A percentile compares a stretch with the other conserved stretches of the same genome.
Conservation (phyloP, 2,113 vertebrate species). For the Gambusia holbrooki region DNA sequence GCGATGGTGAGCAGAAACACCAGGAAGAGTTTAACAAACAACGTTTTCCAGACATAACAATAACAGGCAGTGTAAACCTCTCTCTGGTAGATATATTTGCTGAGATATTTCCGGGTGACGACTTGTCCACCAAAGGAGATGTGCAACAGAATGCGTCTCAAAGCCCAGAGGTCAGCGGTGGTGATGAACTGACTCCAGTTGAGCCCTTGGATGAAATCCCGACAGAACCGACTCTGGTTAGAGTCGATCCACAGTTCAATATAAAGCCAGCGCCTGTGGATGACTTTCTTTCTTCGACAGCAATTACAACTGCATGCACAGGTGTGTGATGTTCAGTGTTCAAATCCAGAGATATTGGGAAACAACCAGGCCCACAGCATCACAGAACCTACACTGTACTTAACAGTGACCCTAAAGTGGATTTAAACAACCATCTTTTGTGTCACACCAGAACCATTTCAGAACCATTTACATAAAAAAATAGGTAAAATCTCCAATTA, state of each 20-base stretch:
- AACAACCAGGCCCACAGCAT: neutral
- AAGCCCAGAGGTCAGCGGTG: conserved; percentile 47
- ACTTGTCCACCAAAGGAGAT: neutral
- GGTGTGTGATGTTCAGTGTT: conserved; percentile 33
- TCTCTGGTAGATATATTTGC: conserved; percentile 25
- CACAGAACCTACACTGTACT: neutral
- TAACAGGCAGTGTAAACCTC: neutral
- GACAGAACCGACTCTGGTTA: conserved; percentile 3
- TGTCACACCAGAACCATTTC: no score
- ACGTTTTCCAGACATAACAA: neutral
- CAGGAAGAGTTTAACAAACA: neutral
- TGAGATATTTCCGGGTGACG: conserved; percentile 3
- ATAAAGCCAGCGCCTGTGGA: conserved; percentile 4
- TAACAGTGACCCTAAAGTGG: neutral
- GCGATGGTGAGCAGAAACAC: conserved; percentile 44
- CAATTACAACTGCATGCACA: conserved; percentile 10
- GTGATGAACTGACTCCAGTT: conserved; percentile 12
- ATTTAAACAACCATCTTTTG: no score
- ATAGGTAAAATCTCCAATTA: no score
- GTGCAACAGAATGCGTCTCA: conserved; percentile 10
- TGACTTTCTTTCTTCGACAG: neutral
- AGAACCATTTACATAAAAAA: no score
- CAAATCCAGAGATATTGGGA: neutral
- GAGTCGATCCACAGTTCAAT: conserved; percentile 5
- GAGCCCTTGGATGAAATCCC: conserved; percentile 18